Evolutionary conservation across 2,113 vertebrate genomes (phyloP).

Genomic region (Capreolus pygargus): DNA sequence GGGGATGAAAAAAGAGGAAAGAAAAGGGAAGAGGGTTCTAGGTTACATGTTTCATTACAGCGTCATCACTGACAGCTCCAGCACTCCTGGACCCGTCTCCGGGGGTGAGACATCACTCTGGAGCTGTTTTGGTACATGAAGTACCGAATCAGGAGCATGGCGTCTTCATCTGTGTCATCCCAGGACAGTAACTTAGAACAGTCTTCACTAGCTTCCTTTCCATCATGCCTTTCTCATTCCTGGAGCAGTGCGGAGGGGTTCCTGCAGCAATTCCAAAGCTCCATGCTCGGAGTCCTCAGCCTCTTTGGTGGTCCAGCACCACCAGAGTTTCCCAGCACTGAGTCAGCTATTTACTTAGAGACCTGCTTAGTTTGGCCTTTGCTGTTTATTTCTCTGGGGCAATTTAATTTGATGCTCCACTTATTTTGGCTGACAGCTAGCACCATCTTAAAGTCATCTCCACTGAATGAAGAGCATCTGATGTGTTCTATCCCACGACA

Average conservation of each 20-base stretch:
- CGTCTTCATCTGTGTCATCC: not conserved
- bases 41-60: not conserved
- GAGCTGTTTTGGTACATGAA: not conserved
- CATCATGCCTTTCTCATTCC: not conserved
- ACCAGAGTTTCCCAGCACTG: conserved; percentile 27
- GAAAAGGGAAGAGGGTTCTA: not conserved
- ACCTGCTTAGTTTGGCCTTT: conserved; percentile 21
- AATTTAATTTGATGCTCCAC: conserved; percentile 49
- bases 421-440: conserved; percentile 43
- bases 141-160: rapidly evolving
- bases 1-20: not conserved
- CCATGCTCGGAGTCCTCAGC: not conserved
- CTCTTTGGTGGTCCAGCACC: conserved; percentile 40
- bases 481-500: not conserved
- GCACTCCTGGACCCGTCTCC: rapidly evolving
- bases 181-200: not conserved
- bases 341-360: conserved; percentile 42
- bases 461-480: not conserved
- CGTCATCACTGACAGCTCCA: no score
- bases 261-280: not conserved
- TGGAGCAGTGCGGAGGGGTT: not conserved
- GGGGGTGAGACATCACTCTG: not conserved
- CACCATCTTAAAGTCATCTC: conserved; percentile 20
- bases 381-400: conserved; percentile 56
- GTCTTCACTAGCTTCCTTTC: not conserved